These are phyloP conservation scores for Eristalis tenax DNA, from an alignment of 2,888 invertebrate genomes.

Conservation along the genomic window DNA sequence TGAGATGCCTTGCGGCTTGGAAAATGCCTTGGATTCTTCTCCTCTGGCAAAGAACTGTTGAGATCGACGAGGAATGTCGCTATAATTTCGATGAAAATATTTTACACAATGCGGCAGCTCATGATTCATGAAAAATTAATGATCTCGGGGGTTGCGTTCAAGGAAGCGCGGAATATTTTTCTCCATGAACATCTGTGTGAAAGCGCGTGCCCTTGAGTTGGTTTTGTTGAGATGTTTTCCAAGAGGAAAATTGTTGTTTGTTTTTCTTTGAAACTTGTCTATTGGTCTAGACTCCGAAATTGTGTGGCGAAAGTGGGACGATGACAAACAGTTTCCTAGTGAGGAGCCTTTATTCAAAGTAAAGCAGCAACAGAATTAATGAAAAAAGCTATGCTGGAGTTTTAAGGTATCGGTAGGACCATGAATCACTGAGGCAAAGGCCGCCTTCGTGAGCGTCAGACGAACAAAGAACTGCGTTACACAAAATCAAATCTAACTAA, in stretches of 20 bases:
- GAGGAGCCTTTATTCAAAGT: too few relatives aligned
- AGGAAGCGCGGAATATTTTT: constrained; percentile 8
- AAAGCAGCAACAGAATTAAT: too few relatives aligned
- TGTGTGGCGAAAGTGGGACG: too few relatives aligned
- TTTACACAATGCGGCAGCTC: constrained; percentile 48
- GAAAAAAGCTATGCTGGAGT: too few relatives aligned
- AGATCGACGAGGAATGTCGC: constrained; percentile 32
- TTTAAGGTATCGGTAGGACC: too few relatives aligned
- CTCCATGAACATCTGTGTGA: not conserved
- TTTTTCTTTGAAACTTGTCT: too few relatives aligned
- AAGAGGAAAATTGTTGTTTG: not conserved
- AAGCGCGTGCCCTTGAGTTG: not conserved
- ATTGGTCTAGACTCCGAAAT: too few relatives aligned
- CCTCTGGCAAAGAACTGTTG: not conserved
- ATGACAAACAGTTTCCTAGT: too few relatives aligned
- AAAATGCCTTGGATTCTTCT: constrained; percentile 46
- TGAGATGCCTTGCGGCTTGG: constrained; percentile 34
- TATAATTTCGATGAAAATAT: constrained; percentile 63
- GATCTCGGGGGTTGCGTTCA: not conserved
- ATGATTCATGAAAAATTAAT: constrained; percentile 51
- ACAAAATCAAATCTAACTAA: too few relatives aligned
- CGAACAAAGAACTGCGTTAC: too few relatives aligned
- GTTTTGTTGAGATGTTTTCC: not conserved
- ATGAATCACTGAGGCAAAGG: too few relatives aligned
- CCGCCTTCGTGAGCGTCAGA: too few relatives aligned